Percentiles rank a stretch among this genome's conserved stretches.
These are phyloP conservation scores for Scomber japonicus DNA, from an alignment of 2,113 vertebrate species.

Conservation along the genomic window DNA sequence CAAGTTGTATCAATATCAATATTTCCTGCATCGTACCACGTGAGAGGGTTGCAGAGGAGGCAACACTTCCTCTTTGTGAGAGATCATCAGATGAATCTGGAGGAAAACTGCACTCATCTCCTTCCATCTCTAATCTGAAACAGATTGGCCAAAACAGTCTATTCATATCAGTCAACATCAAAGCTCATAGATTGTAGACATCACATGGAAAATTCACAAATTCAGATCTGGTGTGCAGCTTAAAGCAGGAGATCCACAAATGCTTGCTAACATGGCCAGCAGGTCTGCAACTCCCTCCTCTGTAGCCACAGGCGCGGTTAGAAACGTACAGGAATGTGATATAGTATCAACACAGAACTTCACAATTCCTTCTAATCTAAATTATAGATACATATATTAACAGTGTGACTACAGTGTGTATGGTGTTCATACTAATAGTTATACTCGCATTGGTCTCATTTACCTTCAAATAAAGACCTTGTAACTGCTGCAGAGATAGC, in stretches of 20 bases:
- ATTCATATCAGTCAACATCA: too few species aligned
- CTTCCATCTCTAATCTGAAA: constrained; percentile 87
- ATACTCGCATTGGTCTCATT: neutral
- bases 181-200: too few species aligned
- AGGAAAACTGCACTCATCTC: constrained; percentile 81
- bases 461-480: neutral
- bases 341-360: too few species aligned
- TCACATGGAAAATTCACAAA: too few species aligned
- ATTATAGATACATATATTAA: too few species aligned
- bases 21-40: constrained; percentile 81
- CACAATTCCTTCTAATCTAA: too few species aligned
- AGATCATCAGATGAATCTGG: constrained; percentile 80
- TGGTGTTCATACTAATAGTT: neutral
- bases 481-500: neutral
- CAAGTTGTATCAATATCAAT: neutral
- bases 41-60: constrained; percentile 86
- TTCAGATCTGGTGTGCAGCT: too few species aligned
- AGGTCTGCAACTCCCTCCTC: too few species aligned
- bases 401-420: neutral
- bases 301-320: too few species aligned
- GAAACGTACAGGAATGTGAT: too few species aligned
- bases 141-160: constrained; percentile 11
- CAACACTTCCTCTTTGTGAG: constrained; percentile 91
- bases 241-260: too few species aligned
- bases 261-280: too few species aligned